phyloP scores from a whole-genome alignment of 2,797 vertebrate species.

The Sebastolobus alascanus region DNA sequence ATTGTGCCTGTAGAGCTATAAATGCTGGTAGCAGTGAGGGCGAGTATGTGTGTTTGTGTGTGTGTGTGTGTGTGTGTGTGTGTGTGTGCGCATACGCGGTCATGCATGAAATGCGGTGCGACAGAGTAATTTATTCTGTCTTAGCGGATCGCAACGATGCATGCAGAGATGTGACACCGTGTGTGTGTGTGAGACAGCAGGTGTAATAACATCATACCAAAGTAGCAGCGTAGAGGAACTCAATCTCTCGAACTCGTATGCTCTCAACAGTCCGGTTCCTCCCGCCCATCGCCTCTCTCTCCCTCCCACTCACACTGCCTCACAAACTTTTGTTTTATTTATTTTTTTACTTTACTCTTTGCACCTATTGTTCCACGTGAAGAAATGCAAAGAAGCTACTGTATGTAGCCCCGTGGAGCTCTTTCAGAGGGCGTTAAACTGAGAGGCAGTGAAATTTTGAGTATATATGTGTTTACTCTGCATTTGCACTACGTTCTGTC shows the following conservation, averaged over 20 bases:
- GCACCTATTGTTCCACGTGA: background rate
- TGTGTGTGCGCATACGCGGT: background rate
- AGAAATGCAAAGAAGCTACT: background rate
- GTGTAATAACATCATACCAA: conserved; percentile 34
- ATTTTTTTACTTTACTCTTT: background rate
- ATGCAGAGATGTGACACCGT: conserved; percentile 26
- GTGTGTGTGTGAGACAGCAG: conserved; percentile 21
- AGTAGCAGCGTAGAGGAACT: conserved; percentile 15
- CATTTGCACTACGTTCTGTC: background rate
- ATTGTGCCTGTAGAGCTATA: background rate
- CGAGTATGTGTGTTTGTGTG: background rate
- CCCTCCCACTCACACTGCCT: conserved; percentile 16
- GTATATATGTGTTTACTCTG: background rate
- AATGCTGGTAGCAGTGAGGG: background rate
- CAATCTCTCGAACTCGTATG: background rate
- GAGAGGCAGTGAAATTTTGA: background rate
- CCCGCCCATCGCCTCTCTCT: background rate
- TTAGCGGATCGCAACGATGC: conserved; percentile 24
- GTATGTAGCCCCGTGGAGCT: background rate
- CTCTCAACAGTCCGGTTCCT: background rate
- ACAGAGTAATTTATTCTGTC: conserved; percentile 62
- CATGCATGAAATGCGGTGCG: conserved; percentile 60
- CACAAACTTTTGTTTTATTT: conserved; percentile 18
- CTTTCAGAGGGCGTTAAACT: background rate
- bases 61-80: background rate